Conservation (phyloP, 1,140 invertebrate species). For the Coenobita brevimanus region DNA sequence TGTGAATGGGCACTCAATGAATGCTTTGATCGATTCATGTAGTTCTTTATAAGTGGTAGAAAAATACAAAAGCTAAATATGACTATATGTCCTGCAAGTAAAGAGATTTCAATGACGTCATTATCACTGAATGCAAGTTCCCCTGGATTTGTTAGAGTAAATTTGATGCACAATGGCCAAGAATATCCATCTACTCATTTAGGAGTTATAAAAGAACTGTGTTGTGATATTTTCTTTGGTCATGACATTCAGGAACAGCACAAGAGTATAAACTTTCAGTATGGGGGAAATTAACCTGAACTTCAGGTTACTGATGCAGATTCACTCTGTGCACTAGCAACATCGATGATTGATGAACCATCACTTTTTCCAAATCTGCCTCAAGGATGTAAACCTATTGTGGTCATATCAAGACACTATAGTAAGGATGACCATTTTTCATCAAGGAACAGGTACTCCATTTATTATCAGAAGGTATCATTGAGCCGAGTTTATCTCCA, state of each 20-base stretch:
- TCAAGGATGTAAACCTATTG: background rate
- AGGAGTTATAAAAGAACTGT: constrained; percentile 13
- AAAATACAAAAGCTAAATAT: background rate
- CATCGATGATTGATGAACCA: constrained; percentile 18
- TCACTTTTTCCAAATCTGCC: constrained; percentile 9
- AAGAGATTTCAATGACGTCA: background rate
- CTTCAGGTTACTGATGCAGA: background rate
- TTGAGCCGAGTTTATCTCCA: constrained; percentile 35
- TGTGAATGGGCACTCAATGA: background rate
- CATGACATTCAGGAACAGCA: constrained; percentile 38
- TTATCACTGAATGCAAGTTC: background rate
- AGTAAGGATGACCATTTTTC: constrained; percentile 14
- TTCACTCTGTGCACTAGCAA: constrained; percentile 10
- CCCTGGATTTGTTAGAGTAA: background rate
- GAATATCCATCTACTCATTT: constrained; percentile 2
- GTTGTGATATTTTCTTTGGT: constrained; percentile 29
- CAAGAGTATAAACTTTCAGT: background rate
- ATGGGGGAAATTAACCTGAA: constrained; percentile 13
- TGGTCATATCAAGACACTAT: background rate
- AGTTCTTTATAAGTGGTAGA: background rate
- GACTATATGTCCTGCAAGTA: background rate
- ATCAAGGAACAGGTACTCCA: background rate
- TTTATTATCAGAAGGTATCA: constrained; percentile 18
- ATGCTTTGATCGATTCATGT: background rate
- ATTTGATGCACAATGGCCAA: background rate